phyloP scores from a whole-genome alignment of 1,140 invertebrate species.

The Diuraphis noxia region DNA sequence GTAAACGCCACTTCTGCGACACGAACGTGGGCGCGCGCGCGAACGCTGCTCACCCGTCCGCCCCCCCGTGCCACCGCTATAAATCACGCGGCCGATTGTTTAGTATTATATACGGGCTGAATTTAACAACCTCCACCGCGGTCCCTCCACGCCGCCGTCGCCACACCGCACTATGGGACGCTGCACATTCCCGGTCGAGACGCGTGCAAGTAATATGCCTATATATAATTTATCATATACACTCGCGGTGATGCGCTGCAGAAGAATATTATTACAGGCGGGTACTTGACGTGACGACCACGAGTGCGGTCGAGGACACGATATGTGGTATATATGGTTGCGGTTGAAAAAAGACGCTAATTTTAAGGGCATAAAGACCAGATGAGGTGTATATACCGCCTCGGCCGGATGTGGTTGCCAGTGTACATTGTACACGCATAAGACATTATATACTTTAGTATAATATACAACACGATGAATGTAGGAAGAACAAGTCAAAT shows the following conservation, averaged over 20 bases:
- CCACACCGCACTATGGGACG: neutral
- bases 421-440: neutral
- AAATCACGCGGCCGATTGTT: constrained; percentile 48
- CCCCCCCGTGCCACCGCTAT: neutral
- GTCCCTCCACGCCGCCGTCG: neutral
- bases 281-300: neutral
- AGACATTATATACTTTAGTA: no score
- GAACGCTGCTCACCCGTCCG: neutral
- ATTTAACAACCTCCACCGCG: neutral
- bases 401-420: no score
- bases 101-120: neutral
- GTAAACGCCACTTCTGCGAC: constrained; percentile 48
- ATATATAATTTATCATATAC: neutral
- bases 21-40: neutral
- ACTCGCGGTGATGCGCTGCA: neutral
- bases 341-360: neutral
- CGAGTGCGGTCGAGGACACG: neutral
- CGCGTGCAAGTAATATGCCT: neutral
- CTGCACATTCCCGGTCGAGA: neutral
- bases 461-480: no score
- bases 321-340: neutral
- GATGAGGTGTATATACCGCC: no score
- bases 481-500: no score
- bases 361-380: neutral
- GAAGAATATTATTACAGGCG: neutral